Evolutionary conservation across 1,140 invertebrate genomes (phyloP).

Genomic region (Drosophila mayri): DNA sequence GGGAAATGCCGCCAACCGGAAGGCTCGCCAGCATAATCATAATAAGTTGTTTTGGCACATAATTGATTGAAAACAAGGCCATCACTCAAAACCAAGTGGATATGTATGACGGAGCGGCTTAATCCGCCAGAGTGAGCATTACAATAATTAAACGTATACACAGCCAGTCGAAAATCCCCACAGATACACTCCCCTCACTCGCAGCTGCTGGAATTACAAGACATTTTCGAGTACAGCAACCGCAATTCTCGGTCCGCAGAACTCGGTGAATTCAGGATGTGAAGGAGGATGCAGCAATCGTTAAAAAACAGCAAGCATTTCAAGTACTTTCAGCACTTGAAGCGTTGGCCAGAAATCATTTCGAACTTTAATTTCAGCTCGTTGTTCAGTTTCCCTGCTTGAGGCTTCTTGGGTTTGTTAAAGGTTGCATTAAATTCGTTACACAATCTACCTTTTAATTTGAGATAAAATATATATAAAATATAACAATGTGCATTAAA

Average conservation of each 20-base stretch:
- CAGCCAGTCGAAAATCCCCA: slow-evolving; percentile 12
- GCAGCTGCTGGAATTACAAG: slow-evolving; percentile 44
- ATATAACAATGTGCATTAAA: no score
- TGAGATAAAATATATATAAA: no score
- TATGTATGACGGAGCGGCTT: slow-evolving; percentile 33
- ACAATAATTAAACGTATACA: slow-evolving; percentile 66
- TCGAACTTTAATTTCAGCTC: slow-evolving; percentile 31
- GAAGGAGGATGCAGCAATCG: slow-evolving; percentile 34
- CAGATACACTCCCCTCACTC: slow-evolving; percentile 1
- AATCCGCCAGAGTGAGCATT: slow-evolving; percentile 67
- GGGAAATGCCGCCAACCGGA: slow-evolving; percentile 4
- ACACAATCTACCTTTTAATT: no score
- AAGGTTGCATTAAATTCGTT: no score
- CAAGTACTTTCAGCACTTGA: slow-evolving; percentile 39
- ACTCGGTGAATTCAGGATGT: slow-evolving; percentile 13
- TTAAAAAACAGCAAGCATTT: slow-evolving; percentile 59
- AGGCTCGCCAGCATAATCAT: slow-evolving; percentile 16
- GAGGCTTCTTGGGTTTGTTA: background rate
- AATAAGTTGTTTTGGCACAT: slow-evolving; percentile 56
- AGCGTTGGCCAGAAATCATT: slow-evolving; percentile 1
- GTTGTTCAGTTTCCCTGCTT: background rate
- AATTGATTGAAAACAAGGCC: slow-evolving; percentile 69
- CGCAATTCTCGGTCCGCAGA: slow-evolving; percentile 35
- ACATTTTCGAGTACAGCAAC: slow-evolving; percentile 31
- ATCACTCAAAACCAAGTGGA: slow-evolving; percentile 51